Evolutionary conservation across 64 coral and sea anemone genomes (phyloP), one percentile per base, ranked within the genome.

Genomic region (Stylophora pistillata): DNA sequence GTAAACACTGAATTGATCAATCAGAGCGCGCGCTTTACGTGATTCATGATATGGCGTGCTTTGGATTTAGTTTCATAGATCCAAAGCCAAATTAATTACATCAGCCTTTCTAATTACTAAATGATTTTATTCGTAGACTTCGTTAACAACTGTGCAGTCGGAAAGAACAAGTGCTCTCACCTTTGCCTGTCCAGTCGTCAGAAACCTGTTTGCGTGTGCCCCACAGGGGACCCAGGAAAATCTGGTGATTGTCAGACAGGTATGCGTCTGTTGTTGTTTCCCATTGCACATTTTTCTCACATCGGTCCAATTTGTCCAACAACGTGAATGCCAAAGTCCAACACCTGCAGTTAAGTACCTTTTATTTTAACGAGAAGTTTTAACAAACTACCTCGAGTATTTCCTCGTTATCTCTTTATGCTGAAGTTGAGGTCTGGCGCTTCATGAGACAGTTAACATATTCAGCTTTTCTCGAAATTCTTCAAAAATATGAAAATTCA

Each of bases 161-260:
- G 53, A 10, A 93, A 96, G 37, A 71, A 77, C n/a, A 93, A 79
- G 18, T 96, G 94, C 60, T 89, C 81, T 60, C 87, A 96, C 60
- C 72, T 96, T 58, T 96, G 94, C 32, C 75, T 96, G 4, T 60
- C 82, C 26, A 89, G 68, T 16, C 58, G 30, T 21, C 59, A 5
- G 56, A 88, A 91, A 21, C 62, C 87, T 23, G 82, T 93, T 20
- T 96, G 94, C 28, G 37, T 82, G 69, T 96, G 94, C 60, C 94
- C 94, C 25, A 82, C 83, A 76, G 91, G 75, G 30, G 91, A 96
- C 86, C 92, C 91, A 56, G 77, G 73, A 16, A 37, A 76, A 28
- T 92, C 90, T 76, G 82, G 90, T 15, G 1, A 59, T 15, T 87
- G 85, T 23, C 85, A 58, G 31, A 73, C 73, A 27, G 70, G 73